phyloP scores from a whole-genome alignment of 1,140 invertebrate genomes.

The Venturia canescens region DNA sequence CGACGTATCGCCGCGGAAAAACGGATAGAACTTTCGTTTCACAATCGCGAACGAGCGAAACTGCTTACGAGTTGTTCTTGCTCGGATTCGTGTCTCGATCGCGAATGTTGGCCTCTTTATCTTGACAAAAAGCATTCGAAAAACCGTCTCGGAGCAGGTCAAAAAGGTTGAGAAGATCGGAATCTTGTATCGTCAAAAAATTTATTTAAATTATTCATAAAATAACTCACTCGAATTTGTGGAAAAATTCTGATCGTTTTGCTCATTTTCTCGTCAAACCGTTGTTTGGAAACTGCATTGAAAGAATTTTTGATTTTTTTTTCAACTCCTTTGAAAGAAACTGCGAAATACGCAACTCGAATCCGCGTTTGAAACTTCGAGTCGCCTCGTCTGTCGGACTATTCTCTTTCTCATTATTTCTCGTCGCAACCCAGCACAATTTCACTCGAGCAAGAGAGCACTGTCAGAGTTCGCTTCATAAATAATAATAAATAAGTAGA shows the following conservation, averaged over 20 bases:
- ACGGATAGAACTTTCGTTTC: slow-evolving; percentile 50
- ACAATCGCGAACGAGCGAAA: slow-evolving; percentile 35
- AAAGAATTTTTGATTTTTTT: background rate
- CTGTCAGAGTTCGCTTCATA: background rate
- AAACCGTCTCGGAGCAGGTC: no score
- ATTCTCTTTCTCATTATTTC: slow-evolving; percentile 27
- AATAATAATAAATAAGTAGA: slow-evolving; percentile 9
- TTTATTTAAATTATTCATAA: no score
- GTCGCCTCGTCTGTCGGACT: background rate
- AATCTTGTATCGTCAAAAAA: no score
- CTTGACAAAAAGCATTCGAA: background rate
- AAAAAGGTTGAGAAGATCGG: no score
- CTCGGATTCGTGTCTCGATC: background rate
- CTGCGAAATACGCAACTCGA: background rate
- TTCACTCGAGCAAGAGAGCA: slow-evolving; percentile 1
- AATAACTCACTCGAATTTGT: no score
- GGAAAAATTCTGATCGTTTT: no score
- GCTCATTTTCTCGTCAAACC: no score
- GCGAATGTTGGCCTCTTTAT: background rate
- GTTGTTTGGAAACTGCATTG: no score
- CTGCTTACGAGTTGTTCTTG: background rate
- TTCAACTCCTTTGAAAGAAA: background rate
- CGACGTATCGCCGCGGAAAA: slow-evolving; percentile 37
- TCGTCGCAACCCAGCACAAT: slow-evolving; percentile 13
- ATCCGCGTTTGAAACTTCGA: background rate